These are phyloP conservation scores for Torymus auratus DNA, from an alignment of 2,888 invertebrate genomes.

Conservation along the genomic window DNA sequence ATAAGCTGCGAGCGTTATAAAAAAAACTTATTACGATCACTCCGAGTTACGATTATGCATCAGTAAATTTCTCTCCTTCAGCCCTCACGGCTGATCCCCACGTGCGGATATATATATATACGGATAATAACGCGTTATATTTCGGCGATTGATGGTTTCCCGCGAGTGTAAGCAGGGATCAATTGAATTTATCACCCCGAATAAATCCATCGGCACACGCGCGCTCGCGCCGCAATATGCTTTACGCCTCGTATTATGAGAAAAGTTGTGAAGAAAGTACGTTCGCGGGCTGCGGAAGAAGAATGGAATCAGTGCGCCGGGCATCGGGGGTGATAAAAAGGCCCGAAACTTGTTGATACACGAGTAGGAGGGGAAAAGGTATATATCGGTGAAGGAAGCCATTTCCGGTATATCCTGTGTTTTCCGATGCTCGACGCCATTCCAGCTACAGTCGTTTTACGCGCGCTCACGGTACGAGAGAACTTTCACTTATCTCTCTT, in stretches of 20 bases:
- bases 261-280: constrained; percentile 39
- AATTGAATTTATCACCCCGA: constrained; percentile 32
- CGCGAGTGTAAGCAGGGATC: constrained; percentile 1
- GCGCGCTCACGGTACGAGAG: background rate
- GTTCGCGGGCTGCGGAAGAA: background rate
- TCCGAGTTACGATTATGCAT: too few species aligned
- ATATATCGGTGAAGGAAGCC: background rate
- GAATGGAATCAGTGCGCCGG: constrained; percentile 23
- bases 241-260: constrained; percentile 35
- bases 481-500: constrained; percentile 29
- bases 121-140: background rate
- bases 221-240: constrained; percentile 1
- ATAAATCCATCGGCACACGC: constrained; percentile 13
- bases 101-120: background rate
- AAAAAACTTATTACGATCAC: too few species aligned
- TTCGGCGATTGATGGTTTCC: background rate
- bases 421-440: background rate
- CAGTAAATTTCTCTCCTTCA: too few species aligned
- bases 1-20: too few species aligned
- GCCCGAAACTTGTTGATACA: constrained; percentile 47
- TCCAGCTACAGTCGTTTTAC: background rate
- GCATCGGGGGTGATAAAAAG: constrained; percentile 26
- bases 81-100: background rate
- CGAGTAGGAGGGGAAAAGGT: background rate
- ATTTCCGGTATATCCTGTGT: constrained; percentile 1